Evolutionary conservation across 1,140 invertebrate genomes (phyloP).

Genomic region (Drosophila nigromelanica): DNA sequence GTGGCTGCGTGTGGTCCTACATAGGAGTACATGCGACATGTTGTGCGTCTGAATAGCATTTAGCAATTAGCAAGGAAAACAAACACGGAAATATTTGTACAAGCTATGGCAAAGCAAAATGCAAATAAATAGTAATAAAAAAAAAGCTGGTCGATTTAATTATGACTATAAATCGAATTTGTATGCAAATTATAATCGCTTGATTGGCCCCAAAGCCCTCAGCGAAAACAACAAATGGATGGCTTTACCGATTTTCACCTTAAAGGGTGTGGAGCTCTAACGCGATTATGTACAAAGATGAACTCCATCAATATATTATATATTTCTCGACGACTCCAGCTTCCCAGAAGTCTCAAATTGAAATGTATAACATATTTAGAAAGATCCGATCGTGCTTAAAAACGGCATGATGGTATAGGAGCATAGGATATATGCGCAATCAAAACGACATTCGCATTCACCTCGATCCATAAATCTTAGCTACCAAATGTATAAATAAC

Average conservation of each 20-base stretch:
- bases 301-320: constrained; percentile 22
- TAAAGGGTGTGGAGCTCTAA: constrained; percentile 61
- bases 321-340: constrained; percentile 17
- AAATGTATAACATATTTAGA: constrained; percentile 4
- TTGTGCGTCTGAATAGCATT: constrained; percentile 14
- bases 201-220: constrained; percentile 49
- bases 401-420: constrained; percentile 30
- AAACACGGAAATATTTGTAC: constrained; percentile 67
- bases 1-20: constrained; percentile 17
- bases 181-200: constrained; percentile 64
- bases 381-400: too few species aligned
- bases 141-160: constrained; percentile 80
- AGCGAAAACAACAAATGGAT: constrained; percentile 45
- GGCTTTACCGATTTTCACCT: constrained; percentile 24
- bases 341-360: constrained; percentile 29
- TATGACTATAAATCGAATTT: constrained; percentile 73
- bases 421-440: constrained; percentile 39
- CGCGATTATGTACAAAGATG: constrained; percentile 49
- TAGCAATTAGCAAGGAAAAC: constrained; percentile 33
- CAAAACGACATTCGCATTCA: constrained; percentile 34
- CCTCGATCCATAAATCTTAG: constrained; percentile 64
- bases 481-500: constrained; percentile 53
- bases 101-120: constrained; percentile 36
- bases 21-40: constrained; percentile 1
- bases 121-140: constrained; percentile 68